Evolutionary conservation across 2,113 vertebrate genomes (phyloP), one percentile per base, ranked within the genome.

Genomic region (Atractosteus spatula): DNA sequence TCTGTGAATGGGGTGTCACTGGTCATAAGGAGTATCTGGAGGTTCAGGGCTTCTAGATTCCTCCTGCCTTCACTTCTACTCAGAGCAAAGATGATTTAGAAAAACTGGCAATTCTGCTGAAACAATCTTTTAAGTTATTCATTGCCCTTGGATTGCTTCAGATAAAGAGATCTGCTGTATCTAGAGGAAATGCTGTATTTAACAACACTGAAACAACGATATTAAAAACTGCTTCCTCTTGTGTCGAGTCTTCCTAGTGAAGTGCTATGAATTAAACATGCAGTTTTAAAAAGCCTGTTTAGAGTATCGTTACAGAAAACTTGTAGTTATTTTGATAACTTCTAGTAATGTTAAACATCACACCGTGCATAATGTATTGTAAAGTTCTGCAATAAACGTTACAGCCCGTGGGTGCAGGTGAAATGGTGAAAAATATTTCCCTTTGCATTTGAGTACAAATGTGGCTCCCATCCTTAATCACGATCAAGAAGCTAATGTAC

Each of bases 391-490:
- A 29, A 29, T 29, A 29, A 29, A 2, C 2, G 29, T 29, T 29
- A 29, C 29, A 29, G 29, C 43, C 45, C 11, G 29, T 14, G 61
- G 8, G 12, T n/a, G 61, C 47, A 64, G 71, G 78, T 68, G 78
- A 80, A 77, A 77, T 70, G 45, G 77, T 76, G 71, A 76, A 66
- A 72, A 78, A 41, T 71, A 80, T 76, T 29, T 29, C 61, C 16
- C 43, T 47, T 14, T 44, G 68, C 78, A 17, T 73, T 62, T 3
- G 68, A 59, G 55, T 13, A 59, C 77, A 85, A 91, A 90, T 85
- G 87, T 82, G 71, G 84, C 84, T 74, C 76, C 82, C 85, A 82
- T 78, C 78, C 73, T 67, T 78, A 79, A 64, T 79, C 44, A 41
- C 74, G 71, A 79, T 81, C 29, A 66, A 85, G 88, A 79, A 83